Evolutionary conservation across 2,888 invertebrate species (phyloP).

Genomic region (Daptonema setosum): DNA sequence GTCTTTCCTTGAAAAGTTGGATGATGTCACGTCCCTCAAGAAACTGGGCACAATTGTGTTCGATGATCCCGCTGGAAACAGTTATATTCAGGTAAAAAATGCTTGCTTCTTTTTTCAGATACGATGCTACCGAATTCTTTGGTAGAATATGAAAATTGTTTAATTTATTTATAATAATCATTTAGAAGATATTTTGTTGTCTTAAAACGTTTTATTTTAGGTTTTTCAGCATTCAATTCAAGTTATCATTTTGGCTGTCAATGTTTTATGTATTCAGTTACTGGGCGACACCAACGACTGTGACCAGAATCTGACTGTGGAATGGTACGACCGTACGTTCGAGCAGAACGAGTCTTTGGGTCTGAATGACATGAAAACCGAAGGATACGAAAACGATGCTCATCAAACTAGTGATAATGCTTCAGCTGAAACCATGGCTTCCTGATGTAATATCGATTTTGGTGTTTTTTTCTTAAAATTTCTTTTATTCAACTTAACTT

Average conservation of each 20-base stretch:
- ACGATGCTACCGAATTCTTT: too few species aligned
- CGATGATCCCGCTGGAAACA: conserved; percentile 92
- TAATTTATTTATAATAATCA: background rate
- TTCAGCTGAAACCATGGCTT: too few species aligned
- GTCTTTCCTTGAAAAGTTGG: conserved; percentile 44
- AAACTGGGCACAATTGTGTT: conserved; percentile 50
- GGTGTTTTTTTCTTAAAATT: too few species aligned
- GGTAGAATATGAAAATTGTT: background rate
- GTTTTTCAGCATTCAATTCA: background rate
- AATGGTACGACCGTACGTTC: conserved; percentile 53
- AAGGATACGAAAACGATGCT: conserved; percentile 51
- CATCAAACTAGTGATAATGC: too few species aligned
- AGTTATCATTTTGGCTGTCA: background rate
- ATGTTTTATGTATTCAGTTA: conserved; percentile 14
- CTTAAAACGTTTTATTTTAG: background rate
- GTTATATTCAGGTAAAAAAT: conserved; percentile 51
- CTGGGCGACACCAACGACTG: conserved; percentile 17
- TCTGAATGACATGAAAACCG: conserved; percentile 80
- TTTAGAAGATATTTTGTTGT: background rate
- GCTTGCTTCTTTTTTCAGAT: background rate
- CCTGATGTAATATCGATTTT: too few species aligned
- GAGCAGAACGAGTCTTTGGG: conserved; percentile 91
- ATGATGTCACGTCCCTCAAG: conserved; percentile 41
- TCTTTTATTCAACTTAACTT: too few species aligned
- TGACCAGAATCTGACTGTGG: conserved; percentile 42